Evolutionary conservation across 2,888 invertebrate species (phyloP), one percentile per base, ranked within the genome.

Genomic region (Drosophila vallismaia): DNA sequence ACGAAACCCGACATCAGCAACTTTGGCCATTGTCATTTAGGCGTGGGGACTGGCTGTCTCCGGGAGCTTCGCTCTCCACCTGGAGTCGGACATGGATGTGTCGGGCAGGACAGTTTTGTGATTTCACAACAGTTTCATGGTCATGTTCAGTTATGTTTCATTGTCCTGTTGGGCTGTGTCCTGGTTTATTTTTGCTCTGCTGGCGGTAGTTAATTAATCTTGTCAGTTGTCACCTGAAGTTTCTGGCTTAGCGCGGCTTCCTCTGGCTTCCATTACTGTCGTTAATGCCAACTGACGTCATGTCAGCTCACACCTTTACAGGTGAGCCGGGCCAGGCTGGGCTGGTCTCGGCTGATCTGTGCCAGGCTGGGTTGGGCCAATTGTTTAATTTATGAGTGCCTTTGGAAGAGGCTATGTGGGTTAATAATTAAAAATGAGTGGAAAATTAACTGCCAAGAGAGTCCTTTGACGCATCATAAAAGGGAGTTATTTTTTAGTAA

Each of bases 151-250:
- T 68, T 69, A 66, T 64, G 64, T 53, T 49, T 28, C 70, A 51
- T 54, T 50, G 60, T 72, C 38, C 29, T 53, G 53, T 28, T 42
- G 36, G 36, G 12, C 51, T 52, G 19, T 26, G n/a, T 38, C 9
- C 44, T 57, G 8, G 40, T 52, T 45, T 28, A 33, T 40, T 26
- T 77, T 55, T 49, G 58, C 60, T 71, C 26, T 38, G 77, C 57
- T 24, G 63, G 49, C 38, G 63, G 54, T 49, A 68, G 77, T 77
- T 77, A 79, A 82, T 82, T 82, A 82, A 82, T 82, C 81, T 77
- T 79, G 77, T 70, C 63, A 83, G 45, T 69, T 68, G 73, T 75
- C 82, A 79, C 79, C 70, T 74, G 73, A 74, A 79, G 64, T 57
- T 52, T 58, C 59, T 76, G 76, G 73, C 71, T 82, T 64, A 64